phyloP scores from a whole-genome alignment of 1,140 invertebrate species.

The Sesamia nonagrioides region DNA sequence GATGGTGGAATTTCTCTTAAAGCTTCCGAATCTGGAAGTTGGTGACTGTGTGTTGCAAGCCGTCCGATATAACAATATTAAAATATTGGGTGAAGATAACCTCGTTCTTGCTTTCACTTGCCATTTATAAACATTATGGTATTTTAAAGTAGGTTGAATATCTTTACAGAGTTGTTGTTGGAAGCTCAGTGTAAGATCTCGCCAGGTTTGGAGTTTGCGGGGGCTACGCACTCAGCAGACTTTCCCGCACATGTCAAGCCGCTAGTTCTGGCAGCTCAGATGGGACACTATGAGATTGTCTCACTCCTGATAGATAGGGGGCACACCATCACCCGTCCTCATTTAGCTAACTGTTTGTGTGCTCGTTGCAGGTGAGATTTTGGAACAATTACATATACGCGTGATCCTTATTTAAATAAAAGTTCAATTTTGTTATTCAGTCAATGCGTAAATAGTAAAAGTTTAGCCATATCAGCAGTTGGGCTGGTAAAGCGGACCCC shows the following conservation, averaged over 20 bases:
- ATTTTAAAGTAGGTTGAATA: conserved; percentile 4
- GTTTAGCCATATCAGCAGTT: too few species aligned
- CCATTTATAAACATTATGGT: conserved; percentile 15
- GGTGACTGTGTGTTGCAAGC: conserved; percentile 88
- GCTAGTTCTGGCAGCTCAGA: conserved; percentile 91
- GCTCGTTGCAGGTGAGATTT: conserved; percentile 84
- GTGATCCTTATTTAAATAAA: background rate
- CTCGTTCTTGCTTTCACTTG: conserved; percentile 53
- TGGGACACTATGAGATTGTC: conserved; percentile 91
- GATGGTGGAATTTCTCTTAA: conserved; percentile 88
- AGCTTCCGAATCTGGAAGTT: conserved; percentile 85
- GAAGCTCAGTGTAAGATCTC: conserved; percentile 82
- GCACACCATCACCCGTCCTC: conserved; percentile 88
- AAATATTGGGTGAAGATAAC: conserved; percentile 75
- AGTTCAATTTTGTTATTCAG: background rate
- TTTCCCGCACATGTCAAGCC: conserved; percentile 92
- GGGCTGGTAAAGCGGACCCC: too few species aligned
- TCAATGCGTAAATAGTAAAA: too few species aligned
- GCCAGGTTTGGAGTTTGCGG: conserved; percentile 85
- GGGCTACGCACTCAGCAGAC: conserved; percentile 86
- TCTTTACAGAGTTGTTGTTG: conserved; percentile 76
- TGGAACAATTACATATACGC: too few species aligned
- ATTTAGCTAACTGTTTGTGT: conserved; percentile 89
- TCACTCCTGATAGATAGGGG: conserved; percentile 89
- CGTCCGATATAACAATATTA: conserved; percentile 84